Evolutionary conservation across 2,888 invertebrate species (phyloP), one percentile per base, ranked within the genome.

Genomic region (Hemistola chrysoprasaria): DNA sequence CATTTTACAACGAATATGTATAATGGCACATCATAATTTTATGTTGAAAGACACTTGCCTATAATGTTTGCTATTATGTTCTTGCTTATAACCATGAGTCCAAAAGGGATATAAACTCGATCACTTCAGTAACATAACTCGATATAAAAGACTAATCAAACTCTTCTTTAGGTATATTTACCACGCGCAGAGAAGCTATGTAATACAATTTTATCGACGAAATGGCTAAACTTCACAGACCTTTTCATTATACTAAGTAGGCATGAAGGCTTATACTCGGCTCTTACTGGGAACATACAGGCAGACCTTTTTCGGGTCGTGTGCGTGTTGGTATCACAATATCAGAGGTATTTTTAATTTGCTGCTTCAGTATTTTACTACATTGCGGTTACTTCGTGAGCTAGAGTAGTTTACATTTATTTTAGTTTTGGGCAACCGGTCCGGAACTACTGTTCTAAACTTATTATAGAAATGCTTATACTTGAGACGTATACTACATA

Each of bases 261-360:
- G n/a, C 4, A 16, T 48, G 48, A 44, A 44, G 27, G 24, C 47
- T 50, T 45, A 43, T 41, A 45, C 11, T 27, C 29, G 32, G 30
- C 41, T 39, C 37, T 40, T 31, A 33, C 24, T 35, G 39, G 32
- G 39, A 59, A 61, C 43, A 53, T 48, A 59, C 27, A 46, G 38
- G 22, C 39, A 38, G 27, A 44, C 43, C 43, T 39, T 43, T 43
- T 44, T 44, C n/a, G 43, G 38, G 34, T 8, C 43, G 38, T 44
- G 43, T 38, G 43, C 38, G 38, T 31, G 33, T 34, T 30, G 56
- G 54, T 65, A 61, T 53, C 54, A 55, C 61, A 69, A 71, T 72
- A 61, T 59, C 53, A 25, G 35, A 60, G 68, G 69, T 67, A 72
- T 75, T 75, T 74, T 68, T 72, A 73, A 69, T 71, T 68, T 69